These are phyloP conservation scores for Oxycera nigricornis DNA, from an alignment of 2,888 invertebrate species.

Conservation along the genomic window DNA sequence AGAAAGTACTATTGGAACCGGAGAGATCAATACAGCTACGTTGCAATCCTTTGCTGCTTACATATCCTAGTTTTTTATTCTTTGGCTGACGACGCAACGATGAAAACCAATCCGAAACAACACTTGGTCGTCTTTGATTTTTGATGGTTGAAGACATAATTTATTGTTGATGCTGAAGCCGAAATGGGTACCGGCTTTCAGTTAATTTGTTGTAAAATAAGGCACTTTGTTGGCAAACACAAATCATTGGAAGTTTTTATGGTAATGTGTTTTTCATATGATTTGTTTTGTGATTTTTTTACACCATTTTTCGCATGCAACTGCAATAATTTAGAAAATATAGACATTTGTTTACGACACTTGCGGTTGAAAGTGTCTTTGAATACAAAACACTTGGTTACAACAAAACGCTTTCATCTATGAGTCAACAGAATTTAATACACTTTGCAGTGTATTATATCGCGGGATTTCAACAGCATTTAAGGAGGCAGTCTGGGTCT, in stretches of 20 bases:
- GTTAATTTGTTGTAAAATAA: neutral
- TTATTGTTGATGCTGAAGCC: slow-evolving; percentile 30
- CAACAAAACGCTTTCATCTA: too few species aligned
- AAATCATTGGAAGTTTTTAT: slow-evolving; percentile 15
- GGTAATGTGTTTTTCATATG: slow-evolving; percentile 19
- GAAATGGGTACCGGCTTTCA: neutral
- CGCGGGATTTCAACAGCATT: too few species aligned
- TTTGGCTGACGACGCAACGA: slow-evolving; percentile 71
- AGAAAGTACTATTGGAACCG: slow-evolving; percentile 56
- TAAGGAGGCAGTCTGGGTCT: too few species aligned
- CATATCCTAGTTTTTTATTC: slow-evolving; percentile 34
- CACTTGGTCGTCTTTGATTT: slow-evolving; percentile 72
- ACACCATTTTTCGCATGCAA: neutral
- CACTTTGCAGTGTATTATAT: too few species aligned
- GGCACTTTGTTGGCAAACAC: slow-evolving; percentile 29
- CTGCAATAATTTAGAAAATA: neutral
- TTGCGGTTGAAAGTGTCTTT: too few species aligned
- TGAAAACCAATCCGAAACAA: slow-evolving; percentile 82
- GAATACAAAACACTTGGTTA: too few species aligned
- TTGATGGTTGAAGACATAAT: slow-evolving; percentile 56
- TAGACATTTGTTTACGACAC: neutral
- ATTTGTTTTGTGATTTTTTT: neutral
- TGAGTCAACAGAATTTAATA: too few species aligned
- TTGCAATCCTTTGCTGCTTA: slow-evolving; percentile 55
- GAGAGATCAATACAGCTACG: slow-evolving; percentile 61